Evolutionary conservation across 2,888 invertebrate species (phyloP).

Genomic region (Microctonus hyperodae): DNA sequence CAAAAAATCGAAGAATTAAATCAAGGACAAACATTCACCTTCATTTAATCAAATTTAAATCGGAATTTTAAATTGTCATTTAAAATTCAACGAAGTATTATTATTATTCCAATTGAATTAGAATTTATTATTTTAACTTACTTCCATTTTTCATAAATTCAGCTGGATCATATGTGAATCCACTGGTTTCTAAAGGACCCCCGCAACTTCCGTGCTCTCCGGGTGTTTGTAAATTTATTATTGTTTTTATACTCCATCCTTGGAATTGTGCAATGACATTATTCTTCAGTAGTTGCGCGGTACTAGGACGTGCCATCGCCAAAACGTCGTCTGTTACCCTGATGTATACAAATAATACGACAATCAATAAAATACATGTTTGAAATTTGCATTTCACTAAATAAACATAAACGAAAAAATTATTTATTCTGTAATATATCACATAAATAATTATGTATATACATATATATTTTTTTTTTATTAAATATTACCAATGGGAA

Average conservation of each 20-base stretch:
- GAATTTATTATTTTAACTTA: slow-evolving; percentile 64
- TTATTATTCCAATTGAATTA: neutral
- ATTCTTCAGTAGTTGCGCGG: slow-evolving; percentile 75
- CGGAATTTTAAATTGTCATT: neutral
- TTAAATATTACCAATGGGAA: slow-evolving; percentile 77
- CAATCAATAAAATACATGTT: neutral
- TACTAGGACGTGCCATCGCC: slow-evolving; percentile 88
- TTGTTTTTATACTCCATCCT: slow-evolving; percentile 79
- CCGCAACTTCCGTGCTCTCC: slow-evolving; percentile 91
- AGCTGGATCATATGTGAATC: slow-evolving; percentile 86
- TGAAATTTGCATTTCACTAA: neutral
- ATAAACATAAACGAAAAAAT: neutral
- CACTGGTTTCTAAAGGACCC: slow-evolving; percentile 75
- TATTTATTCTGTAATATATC: neutral
- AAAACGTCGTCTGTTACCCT: slow-evolving; percentile 90
- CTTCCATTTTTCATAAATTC: slow-evolving; percentile 85
- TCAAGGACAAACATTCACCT: slow-evolving; percentile 36
- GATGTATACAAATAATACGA: slow-evolving; percentile 36
- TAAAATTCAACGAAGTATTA: neutral
- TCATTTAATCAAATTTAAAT: slow-evolving; percentile 17
- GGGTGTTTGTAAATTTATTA: slow-evolving; percentile 85
- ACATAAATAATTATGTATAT: too few relatives aligned
- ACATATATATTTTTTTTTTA: slow-evolving; percentile 16
- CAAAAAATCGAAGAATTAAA: slow-evolving; percentile 23
- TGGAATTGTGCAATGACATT: slow-evolving; percentile 83